phyloP scores from a whole-genome alignment of 1,140 invertebrate genomes.

The Achroia grisella region DNA sequence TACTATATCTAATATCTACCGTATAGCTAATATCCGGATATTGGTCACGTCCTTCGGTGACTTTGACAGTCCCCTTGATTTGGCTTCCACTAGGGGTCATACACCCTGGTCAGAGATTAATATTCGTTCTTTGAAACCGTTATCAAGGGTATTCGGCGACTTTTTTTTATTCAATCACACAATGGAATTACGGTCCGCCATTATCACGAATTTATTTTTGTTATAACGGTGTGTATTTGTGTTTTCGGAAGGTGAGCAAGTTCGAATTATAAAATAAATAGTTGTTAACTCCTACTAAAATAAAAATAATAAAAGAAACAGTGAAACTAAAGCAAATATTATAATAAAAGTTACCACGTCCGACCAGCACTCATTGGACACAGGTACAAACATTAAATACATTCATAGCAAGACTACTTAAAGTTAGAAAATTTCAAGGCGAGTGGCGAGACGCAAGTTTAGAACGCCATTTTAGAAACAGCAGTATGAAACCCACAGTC shows the following conservation, averaged over 20 bases:
- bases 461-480: conserved; percentile 43
- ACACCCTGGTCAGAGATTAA: conserved; percentile 49
- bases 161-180: conserved; percentile 9
- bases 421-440: conserved; percentile 43
- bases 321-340: conserved; percentile 11
- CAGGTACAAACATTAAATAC: conserved; percentile 53
- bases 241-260: not conserved
- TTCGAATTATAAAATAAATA: too few relatives aligned
- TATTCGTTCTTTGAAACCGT: conserved; percentile 46
- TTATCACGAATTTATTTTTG: not conserved
- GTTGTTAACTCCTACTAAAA: too few relatives aligned
- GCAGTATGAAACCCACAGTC: conserved; percentile 54
- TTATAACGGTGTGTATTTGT: not conserved
- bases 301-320: conserved; percentile 25
- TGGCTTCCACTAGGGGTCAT: conserved; percentile 69
- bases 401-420: conserved; percentile 61
- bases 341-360: conserved; percentile 31
- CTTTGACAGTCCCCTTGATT: conserved; percentile 63
- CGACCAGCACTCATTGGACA: conserved; percentile 42
- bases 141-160: conserved; percentile 45
- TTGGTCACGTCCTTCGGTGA: conserved; percentile 60
- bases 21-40: conserved; percentile 8
- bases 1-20: too few relatives aligned
- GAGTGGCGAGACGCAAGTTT: conserved; percentile 37
- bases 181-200: conserved; percentile 11